Evolutionary conservation across 2,113 vertebrate genomes (phyloP), one percentile per base, ranked within the genome.

Genomic region (Loxodonta africana): DNA sequence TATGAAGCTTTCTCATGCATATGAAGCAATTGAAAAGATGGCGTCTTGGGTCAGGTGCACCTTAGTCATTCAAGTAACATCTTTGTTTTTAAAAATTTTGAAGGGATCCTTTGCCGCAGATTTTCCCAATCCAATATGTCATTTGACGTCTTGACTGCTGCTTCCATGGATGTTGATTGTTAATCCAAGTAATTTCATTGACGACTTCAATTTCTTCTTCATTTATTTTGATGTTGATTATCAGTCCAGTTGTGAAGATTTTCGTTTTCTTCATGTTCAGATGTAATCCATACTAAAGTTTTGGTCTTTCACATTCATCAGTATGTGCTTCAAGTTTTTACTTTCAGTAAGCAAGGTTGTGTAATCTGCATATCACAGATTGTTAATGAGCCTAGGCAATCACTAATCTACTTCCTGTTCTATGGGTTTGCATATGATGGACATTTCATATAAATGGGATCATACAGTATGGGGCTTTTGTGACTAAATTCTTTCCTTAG

Each of bases 381-480:
- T 25, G 8, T 65, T 65, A 25, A 63, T 63, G 23, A 65, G 63
- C 10, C 23, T 65, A 65, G 15, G 81, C 44, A 65, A 67, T 41
- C 28, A 10, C 5, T 23, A 8, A 86, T 25, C 4, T 65, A 17
- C 6, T 67, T n/a, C 87, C 28, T 78, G 2, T 78, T 92, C 0
- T 44, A 30, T 37, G 15, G 5, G 46, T 76, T 60, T 81, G 26
- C 17, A 53, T 51, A 8, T 62, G 30, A 25, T 71, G 17, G 48
- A 87, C 9, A 60, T 81, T 77, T 92, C 65, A 53, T 67, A 60
- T 74, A 78, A 93, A 91, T n/a, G 88, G 65, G 53, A 57, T 57
- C 65, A 73, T 53, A 25, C 2, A 62, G 44, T 77, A 60, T 0
- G 0, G 41, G 28, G 44, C 71, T 93, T 84, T 91, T 78, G 20